Base-by-base conservation (phyloP, 2,888 invertebrate genomes). In the Polylopha cassiicola region DNA sequence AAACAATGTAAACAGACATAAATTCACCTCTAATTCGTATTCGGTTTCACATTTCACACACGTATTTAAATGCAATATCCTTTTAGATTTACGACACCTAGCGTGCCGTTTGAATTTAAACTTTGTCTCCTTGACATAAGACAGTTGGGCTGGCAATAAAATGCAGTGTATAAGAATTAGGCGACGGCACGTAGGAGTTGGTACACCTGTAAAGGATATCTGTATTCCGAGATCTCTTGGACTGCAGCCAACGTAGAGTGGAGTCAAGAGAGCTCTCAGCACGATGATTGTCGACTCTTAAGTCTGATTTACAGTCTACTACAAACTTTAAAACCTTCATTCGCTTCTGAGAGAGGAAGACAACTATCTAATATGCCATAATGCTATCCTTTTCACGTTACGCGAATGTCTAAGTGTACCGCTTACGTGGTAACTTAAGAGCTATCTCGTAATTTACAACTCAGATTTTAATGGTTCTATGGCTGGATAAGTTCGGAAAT, bases 171-270 rank as follows among this genome's bases (percentile, higher is more conserved):
- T 10, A 7, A 30, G 15, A 26, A 18, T 10, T 13, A 27, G 39
- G 21, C 36, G n/a, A 4, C 8, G 31, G 9, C 9, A 32, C 24
- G 21, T 11, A 27, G 11, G 21, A 30, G 22, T n/a, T n/a, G n/a
- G n/a, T 41, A 24, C 34, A 41, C 34, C 34, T 41, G 41, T 41
- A 36, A 30, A 21, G 23, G 9, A 17, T 36, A 36, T 36, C 34
- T 23, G 1, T 24, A n/a, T n/a, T n/a, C n/a, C n/a, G n/a, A n/a
- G 30, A 36, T 41, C 34, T 41, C 24, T 41, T 41, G 41, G 34
- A 24, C 14, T 30, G 29, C 16, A 10, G 29, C 41, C 41, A 41
- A 34, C 14, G n/a, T n/a, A n/a, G n/a, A n/a, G n/a, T n/a, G n/a
- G n/a, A n/a, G n/a, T n/a, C n/a, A 11, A 8, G 8, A n/a, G 4